A percentile compares a stretch with the other conserved stretches of the same genome.
phyloP scores from a whole-genome alignment of 92 coral and sea anemone genomes.

The Phenganax subtilis region DNA sequence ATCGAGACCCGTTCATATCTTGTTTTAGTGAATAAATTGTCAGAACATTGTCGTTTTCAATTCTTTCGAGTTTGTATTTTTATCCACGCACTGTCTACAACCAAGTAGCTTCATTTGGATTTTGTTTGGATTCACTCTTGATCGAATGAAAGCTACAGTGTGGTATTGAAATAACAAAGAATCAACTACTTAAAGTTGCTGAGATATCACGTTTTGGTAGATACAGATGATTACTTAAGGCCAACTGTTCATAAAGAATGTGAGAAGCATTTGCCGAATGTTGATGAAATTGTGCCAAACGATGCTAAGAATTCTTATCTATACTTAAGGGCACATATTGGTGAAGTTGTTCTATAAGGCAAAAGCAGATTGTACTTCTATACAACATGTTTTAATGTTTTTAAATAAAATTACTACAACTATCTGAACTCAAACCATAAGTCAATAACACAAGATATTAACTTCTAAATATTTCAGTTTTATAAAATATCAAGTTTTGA shows the following conservation, averaged over 20 bases:
- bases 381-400: not conserved
- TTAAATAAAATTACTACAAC: constrained; percentile 28
- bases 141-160: not conserved
- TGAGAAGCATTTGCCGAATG: constrained; percentile 34
- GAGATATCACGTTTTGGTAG: constrained; percentile 37
- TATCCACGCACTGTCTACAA: no score
- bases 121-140: no score
- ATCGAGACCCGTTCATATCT: no score
- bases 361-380: not conserved
- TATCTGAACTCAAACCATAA: constrained; percentile 6
- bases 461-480: not conserved
- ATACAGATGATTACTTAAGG: constrained; percentile 37
- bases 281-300: constrained; percentile 26
- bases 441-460: not conserved
- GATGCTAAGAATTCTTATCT: constrained; percentile 43
- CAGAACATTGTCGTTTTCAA: no score
- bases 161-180: constrained; percentile 38
- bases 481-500: not conserved
- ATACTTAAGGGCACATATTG: constrained; percentile 29
- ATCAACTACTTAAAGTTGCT: constrained; percentile 29
- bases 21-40: no score
- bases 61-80: no score
- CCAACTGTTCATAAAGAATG: constrained; percentile 29
- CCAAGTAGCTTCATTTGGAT: no score
- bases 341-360: constrained; percentile 23